Evolutionary conservation across 2,113 vertebrate genomes (phyloP).

Genomic region (Trematocara marginatum): DNA sequence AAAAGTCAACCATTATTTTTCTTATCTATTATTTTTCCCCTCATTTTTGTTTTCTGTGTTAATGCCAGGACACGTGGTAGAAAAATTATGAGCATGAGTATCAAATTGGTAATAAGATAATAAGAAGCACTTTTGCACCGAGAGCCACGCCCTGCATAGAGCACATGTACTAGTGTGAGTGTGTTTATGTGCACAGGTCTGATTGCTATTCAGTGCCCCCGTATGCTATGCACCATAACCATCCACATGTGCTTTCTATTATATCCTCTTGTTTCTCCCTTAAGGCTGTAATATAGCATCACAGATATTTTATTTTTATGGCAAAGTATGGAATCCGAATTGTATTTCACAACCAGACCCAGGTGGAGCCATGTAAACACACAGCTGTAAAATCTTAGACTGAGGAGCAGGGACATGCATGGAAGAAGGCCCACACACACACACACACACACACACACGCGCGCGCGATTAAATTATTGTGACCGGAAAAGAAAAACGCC

Average conservation of each 20-base stretch:
- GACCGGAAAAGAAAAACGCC: neutral
- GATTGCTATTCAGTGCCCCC: conserved; percentile 2
- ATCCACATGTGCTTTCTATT: conserved; percentile 65
- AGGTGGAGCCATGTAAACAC: conserved; percentile 57
- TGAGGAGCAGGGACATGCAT: neutral
- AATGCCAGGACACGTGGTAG: neutral
- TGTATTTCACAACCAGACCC: conserved; percentile 47
- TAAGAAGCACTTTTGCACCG: neutral
- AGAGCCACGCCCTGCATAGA: neutral
- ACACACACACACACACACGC: neutral
- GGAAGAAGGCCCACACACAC: neutral
- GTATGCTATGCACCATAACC: neutral
- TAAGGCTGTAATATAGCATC: conserved; percentile 32
- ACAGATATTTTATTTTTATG: conserved; percentile 62
- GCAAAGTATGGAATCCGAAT: conserved; percentile 59
- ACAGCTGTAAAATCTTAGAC: conserved; percentile 19
- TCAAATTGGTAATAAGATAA: neutral
- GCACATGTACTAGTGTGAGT: neutral
- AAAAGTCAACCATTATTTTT: neutral
- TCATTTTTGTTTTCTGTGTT: neutral
- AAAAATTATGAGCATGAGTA: neutral
- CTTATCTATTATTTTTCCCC: neutral
- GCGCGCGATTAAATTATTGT: neutral
- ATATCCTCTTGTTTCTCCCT: conserved; percentile 18
- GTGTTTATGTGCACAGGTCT: neutral